These are phyloP conservation scores for Rhynchonema sp. DNA, from an alignment of 2,888 invertebrate species.

Conservation along the genomic window DNA sequence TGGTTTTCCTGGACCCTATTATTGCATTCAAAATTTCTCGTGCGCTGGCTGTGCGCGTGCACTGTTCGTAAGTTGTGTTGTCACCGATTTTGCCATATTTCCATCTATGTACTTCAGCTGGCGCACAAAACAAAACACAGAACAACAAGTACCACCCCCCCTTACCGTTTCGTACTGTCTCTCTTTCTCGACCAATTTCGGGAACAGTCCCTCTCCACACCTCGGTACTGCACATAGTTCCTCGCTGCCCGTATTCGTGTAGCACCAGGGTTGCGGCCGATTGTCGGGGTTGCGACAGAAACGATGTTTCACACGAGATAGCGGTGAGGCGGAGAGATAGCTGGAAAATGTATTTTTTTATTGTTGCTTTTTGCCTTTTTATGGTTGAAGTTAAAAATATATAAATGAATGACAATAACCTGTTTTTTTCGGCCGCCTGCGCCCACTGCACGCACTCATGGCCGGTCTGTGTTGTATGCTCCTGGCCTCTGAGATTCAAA, in stretches of 20 bases:
- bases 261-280: constrained; percentile 73
- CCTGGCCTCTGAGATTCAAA: no score
- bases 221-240: constrained; percentile 65
- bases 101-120: no score
- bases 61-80: no score
- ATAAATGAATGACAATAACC: neutral
- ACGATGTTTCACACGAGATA: constrained; percentile 61
- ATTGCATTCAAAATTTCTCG: no score
- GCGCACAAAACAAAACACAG: no score
- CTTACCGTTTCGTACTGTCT: neutral
- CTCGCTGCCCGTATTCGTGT: constrained; percentile 44
- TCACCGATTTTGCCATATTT: no score
- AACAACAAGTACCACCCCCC: no score
- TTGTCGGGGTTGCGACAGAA: constrained; percentile 76
- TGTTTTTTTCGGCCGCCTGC: constrained; percentile 2
- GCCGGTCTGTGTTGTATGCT: constrained; percentile 42
- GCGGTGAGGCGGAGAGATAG: constrained; percentile 55
- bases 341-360: no score
- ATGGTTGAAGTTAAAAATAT: no score
- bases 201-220: constrained; percentile 36
- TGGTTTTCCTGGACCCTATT: no score
- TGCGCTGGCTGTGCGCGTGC: no score
- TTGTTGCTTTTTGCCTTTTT: no score
- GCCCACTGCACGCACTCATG: constrained; percentile 59
- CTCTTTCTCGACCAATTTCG: constrained; percentile 1